These are phyloP conservation scores for Ictidomys tridecemlineatus DNA, from an alignment of 2,113 vertebrate species.

Conservation along the genomic window DNA sequence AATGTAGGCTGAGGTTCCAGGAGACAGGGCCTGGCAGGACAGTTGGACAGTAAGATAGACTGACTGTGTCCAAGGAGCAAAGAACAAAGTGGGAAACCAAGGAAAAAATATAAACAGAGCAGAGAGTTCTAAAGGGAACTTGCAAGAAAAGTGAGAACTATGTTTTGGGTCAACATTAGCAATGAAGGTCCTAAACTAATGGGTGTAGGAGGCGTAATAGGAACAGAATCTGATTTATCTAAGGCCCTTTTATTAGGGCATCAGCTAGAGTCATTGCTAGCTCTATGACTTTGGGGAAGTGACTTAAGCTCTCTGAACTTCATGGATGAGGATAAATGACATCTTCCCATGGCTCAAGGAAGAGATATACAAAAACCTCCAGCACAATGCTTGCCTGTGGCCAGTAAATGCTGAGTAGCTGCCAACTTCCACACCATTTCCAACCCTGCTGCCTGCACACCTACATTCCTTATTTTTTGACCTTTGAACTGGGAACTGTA, in stretches of 20 bases:
- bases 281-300: background rate
- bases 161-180: background rate
- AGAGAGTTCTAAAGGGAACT: background rate
- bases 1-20: background rate
- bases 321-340: background rate
- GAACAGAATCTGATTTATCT: background rate
- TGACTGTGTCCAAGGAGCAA: background rate
- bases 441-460: background rate
- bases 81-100: background rate
- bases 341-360: background rate
- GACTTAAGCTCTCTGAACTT: slow-evolving; percentile 29
- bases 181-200: background rate
- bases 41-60: background rate
- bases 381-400: background rate
- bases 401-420: background rate
- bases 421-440: background rate
- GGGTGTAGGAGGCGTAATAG: background rate
- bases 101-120: background rate
- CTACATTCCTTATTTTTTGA: background rate
- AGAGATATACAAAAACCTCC: background rate
- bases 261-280: background rate
- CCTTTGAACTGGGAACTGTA: background rate
- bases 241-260: background rate
- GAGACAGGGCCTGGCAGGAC: background rate
- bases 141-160: background rate